Evolutionary conservation across 1,140 invertebrate species (phyloP), one percentile per base, ranked within the genome.

Genomic region (Papilio xuthus): DNA sequence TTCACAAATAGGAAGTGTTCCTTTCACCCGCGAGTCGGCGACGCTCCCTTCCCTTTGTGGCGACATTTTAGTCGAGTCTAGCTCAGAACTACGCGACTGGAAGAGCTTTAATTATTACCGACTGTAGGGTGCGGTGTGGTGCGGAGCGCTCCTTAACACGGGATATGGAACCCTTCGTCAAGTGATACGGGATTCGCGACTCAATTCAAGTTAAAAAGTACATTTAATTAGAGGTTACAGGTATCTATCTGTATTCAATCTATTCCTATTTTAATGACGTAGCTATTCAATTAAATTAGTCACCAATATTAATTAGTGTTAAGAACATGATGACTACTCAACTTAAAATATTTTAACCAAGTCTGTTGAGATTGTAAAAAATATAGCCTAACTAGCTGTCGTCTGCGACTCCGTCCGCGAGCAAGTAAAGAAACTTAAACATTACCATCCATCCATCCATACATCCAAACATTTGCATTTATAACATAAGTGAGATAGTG

Each of bases 91-190:
- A 82, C 80, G 74, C 74, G 81, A 79, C 83, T 88, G 83, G 72
- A 88, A 83, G 81, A 85, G 84, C 84, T 90, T 89, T 88, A 90
- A 90, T 91, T 90, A 91, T 90, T 88, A 80, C 83, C 83, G 80
- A 83, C 86, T 79, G 77, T 78, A 81, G 84, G 83, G 71, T 23
- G 15, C 44, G 44, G 18, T 47, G 44, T 37, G 32, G 32, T 37
- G 32, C 44, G 44, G 15, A 15, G 23, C 13, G 32, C 73, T 42
- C 73, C 50, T 75, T 70, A 69, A 37, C 42, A 70, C 37, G 63
- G 37, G 37, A 42, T 42, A 41, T 42, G 41, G 18, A 70, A 80
- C 74, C 47, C 74, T 53, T 77, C 74, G 32, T 50, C 47, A 63
- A 79, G 81, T 80, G 82, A 79, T 69, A 69, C 60, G 79, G 28